phyloP scores from a whole-genome alignment of 2,113 vertebrate genomes.

The Panthera tigris region DNA sequence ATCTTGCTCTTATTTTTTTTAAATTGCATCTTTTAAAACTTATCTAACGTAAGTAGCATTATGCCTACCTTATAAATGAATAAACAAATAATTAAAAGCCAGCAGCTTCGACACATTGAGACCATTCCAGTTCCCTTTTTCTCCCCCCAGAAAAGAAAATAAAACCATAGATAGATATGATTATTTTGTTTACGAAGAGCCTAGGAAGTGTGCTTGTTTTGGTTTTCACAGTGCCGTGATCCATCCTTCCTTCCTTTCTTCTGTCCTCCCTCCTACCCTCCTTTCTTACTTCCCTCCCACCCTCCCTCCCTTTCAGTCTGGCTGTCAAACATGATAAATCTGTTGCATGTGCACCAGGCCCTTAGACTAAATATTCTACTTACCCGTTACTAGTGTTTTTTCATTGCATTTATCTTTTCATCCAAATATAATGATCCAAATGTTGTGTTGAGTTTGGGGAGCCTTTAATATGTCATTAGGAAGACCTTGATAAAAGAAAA shows the following conservation, averaged over 20 bases:
- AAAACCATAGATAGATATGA: not conserved
- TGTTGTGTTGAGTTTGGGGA: constrained; percentile 62
- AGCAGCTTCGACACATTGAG: not conserved
- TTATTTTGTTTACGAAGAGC: not conserved
- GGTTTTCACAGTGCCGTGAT: not conserved
- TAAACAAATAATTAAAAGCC: constrained; percentile 29
- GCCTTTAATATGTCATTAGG: constrained; percentile 72
- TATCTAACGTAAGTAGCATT: not conserved
- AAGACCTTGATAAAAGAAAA: constrained; percentile 80
- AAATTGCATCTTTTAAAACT: not conserved
- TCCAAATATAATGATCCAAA: constrained; percentile 49
- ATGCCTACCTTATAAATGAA: not conserved
- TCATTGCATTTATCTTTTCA: constrained; percentile 44
- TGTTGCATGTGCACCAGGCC: constrained; percentile 6
- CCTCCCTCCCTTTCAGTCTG: constrained; percentile 22
- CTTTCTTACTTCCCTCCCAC: too few species aligned
- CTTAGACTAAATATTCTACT: constrained; percentile 44
- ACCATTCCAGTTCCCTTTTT: not conserved
- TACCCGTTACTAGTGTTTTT: constrained; percentile 16
- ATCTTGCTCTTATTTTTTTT: not conserved
- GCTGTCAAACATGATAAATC: constrained; percentile 71
- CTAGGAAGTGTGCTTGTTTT: not conserved
- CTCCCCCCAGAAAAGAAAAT: not conserved
- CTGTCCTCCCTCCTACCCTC: too few species aligned
- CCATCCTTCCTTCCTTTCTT: not conserved